Evolutionary conservation across 2,113 vertebrate genomes (phyloP).

Genomic region (Shinisaurus crocodilurus): DNA sequence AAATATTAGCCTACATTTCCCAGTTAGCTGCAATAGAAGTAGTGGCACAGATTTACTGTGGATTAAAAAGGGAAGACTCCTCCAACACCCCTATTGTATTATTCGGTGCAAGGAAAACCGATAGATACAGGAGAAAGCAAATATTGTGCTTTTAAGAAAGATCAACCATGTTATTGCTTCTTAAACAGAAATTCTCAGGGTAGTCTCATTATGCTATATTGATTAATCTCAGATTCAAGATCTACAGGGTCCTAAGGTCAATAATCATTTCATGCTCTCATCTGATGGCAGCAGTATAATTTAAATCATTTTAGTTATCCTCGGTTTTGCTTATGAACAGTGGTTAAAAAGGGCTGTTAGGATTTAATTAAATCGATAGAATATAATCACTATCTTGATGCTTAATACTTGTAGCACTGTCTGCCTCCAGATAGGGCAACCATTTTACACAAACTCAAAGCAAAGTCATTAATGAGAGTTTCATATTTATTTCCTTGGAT

Average conservation of each 20-base stretch:
- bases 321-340: conserved; percentile 6
- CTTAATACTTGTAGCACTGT: neutral
- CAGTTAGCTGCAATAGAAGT: neutral
- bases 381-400: neutral
- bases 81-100: neutral
- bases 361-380: conserved; percentile 5
- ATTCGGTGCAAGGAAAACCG: neutral
- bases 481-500: conserved; percentile 48
- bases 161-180: neutral
- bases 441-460: conserved; percentile 14
- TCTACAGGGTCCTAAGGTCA: conserved; percentile 13
- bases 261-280: conserved; percentile 16
- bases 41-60: neutral
- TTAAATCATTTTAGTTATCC: neutral
- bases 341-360: neutral
- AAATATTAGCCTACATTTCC: neutral
- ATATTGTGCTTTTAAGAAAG: neutral
- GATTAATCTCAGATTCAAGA: conserved; percentile 14
- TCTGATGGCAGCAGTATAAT: conserved; percentile 1
- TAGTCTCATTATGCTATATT: conserved; percentile 1
- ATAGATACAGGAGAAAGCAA: neutral
- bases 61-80: neutral
- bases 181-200: neutral
- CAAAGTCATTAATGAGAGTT: conserved; percentile 7
- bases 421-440: neutral